Conservation (phyloP, 2,888 invertebrate species). For the Epirrhoe tristata region DNA sequence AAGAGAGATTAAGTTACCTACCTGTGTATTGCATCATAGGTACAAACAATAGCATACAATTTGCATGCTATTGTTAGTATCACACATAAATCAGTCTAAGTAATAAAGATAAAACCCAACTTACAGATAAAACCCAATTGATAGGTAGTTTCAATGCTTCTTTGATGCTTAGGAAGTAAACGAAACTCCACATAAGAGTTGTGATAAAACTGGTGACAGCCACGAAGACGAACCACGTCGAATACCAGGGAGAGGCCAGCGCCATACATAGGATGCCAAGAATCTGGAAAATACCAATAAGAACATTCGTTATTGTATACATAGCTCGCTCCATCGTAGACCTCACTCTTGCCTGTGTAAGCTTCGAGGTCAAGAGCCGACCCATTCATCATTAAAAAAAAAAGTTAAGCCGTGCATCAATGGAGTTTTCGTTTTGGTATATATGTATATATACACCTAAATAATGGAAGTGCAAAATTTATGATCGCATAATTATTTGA, state of each 20-base stretch:
- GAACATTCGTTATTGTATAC: background rate
- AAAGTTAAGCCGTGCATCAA: no score
- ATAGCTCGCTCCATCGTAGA: background rate
- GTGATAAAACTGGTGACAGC: slow-evolving; percentile 93
- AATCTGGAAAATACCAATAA: slow-evolving; percentile 83
- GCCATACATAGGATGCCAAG: slow-evolving; percentile 95
- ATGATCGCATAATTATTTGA: no score
- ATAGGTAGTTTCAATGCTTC: slow-evolving; percentile 92
- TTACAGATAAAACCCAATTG: slow-evolving; percentile 94
- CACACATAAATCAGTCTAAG: background rate
- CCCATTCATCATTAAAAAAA: no score
- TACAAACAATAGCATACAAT: no score
- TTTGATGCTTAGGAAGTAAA: slow-evolving; percentile 92
- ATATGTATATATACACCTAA: no score
- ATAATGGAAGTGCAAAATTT: no score
- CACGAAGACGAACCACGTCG: slow-evolving; percentile 94
- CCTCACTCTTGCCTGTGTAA: no score
- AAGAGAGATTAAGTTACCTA: background rate
- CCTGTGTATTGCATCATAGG: no score
- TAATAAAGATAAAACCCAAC: slow-evolving; percentile 49
- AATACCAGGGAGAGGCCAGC: slow-evolving; percentile 89
- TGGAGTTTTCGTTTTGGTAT: no score
- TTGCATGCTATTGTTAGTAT: slow-evolving; percentile 14
- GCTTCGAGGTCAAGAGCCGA: no score
- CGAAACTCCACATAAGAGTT: slow-evolving; percentile 92